Evolutionary conservation across 2,888 invertebrate species (phyloP), one percentile per base, ranked within the genome.

Genomic region (Plusia festucae): DNA sequence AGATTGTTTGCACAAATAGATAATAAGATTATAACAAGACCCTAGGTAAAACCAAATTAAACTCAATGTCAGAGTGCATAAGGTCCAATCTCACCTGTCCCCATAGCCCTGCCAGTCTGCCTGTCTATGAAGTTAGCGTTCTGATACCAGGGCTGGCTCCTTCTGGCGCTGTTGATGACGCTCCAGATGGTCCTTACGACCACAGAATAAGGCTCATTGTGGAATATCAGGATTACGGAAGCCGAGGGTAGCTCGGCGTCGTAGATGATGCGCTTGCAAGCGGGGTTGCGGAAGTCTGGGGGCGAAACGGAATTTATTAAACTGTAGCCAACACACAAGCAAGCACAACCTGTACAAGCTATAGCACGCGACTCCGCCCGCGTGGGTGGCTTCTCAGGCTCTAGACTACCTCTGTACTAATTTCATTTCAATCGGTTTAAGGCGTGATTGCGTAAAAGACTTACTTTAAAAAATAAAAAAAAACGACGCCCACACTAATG

Each of bases 151-250:
- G 91, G 88, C 68, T 88, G 88, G 74, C 83, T 78, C n/a, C 94
- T 71, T 1, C 91, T 40, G 96, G 97, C 82, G 97, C 97, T 91
- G 97, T 98, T 97, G 59, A 99, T 93, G n/a, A 98, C 98, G 87
- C 98, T 98, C 96, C 98, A 97, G n/a, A 98, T 96, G 0, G 98
- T 99, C 66, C 98, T 91, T 46, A 98, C 85, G 51, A 98, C 95
- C 46, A 98, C 97, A 54, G 98, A 98, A 95, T 97, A 98, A 0
- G 98, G 98, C 90, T 99, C 99, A 89, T 99, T 98, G 88, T 97
- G 98, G 94, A 98, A 99, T 73, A 98, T 98, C 46, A 98, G 96
- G 69, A 98, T 96, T n/a, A 98, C 96, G 69, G 97, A 97, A 2
- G 97, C 97, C 0, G 96, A 96, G 1, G 96, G 96, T 60, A 99